These are phyloP conservation scores for Pteromalus puparum DNA, from an alignment of 1,140 invertebrate species.

Conservation along the genomic window DNA sequence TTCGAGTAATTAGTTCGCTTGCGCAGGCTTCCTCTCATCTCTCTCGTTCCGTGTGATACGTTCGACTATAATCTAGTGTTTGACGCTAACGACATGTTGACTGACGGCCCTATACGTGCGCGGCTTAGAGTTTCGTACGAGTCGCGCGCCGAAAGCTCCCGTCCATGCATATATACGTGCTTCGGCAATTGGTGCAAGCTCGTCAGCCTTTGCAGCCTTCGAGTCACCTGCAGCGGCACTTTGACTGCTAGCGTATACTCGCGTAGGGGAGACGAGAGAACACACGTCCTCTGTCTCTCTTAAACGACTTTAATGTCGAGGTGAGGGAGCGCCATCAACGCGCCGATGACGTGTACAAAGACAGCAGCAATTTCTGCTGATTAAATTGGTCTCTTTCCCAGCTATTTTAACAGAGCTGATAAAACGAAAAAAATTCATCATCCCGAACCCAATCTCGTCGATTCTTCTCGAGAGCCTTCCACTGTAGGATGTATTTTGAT, in stretches of 20 bases:
- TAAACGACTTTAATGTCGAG: too few species aligned
- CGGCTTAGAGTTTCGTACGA: not conserved
- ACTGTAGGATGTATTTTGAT: too few species aligned
- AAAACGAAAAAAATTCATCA: too few species aligned
- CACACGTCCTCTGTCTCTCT: not conserved
- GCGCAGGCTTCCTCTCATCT: too few species aligned
- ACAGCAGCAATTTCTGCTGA: too few species aligned
- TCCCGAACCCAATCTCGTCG: too few species aligned
- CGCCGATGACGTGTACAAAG: too few species aligned
- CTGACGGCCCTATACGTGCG: conserved; percentile 3
- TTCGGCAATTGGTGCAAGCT: not conserved
- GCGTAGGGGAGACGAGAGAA: not conserved
- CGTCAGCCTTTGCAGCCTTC: not conserved
- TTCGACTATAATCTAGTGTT: conserved; percentile 14
- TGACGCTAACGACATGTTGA: conserved; percentile 34
- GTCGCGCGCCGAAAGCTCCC: not conserved
- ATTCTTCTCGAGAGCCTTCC: too few species aligned
- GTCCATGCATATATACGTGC: not conserved
- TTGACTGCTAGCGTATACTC: not conserved
- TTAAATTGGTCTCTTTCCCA: too few species aligned
- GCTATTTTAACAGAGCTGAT: too few species aligned
- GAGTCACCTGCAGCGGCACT: conserved; percentile 9
- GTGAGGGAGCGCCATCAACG: too few species aligned
- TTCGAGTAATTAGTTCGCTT: not conserved
- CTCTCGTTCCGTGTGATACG: not conserved